Conservation (phyloP, 1,140 invertebrate genomes). For the Carposina sasakii region DNA sequence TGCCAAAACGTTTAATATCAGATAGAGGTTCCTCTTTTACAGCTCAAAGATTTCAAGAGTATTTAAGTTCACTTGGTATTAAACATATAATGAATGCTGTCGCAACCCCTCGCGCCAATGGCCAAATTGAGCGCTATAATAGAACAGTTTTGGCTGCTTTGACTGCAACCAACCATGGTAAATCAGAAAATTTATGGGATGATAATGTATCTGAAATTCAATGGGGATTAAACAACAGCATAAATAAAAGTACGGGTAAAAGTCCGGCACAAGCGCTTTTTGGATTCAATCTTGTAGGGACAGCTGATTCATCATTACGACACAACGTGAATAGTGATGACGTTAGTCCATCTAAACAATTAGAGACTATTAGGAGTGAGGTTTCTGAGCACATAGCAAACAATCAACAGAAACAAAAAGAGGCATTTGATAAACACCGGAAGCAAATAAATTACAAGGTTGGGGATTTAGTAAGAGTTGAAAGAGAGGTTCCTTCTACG, state of each 20-base stretch:
- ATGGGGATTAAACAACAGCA: not conserved
- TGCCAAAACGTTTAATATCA: not conserved
- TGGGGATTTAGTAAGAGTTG: slow-evolving; percentile 5
- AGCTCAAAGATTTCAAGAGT: not conserved
- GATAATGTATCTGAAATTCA: not conserved
- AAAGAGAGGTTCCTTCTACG: not conserved
- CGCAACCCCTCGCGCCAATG: slow-evolving; percentile 23
- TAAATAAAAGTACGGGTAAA: not conserved
- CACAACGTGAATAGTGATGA: not conserved
- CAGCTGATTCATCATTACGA: not conserved
- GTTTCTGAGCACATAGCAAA: not conserved
- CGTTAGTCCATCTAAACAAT: not conserved
- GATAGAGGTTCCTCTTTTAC: slow-evolving; percentile 2
- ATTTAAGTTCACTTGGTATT: not conserved
- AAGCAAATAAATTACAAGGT: not conserved
- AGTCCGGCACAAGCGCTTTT: not conserved
- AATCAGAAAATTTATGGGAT: not conserved
- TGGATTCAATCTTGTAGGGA: not conserved
- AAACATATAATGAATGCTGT: slow-evolving; percentile 18
- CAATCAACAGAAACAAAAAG: not conserved
- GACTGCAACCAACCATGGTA: not conserved
- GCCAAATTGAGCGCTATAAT: slow-evolving; percentile 33
- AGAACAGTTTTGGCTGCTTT: slow-evolving; percentile 5
- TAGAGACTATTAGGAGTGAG: not conserved
- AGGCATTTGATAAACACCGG: not conserved